Conservation (phyloP, 2,888 invertebrate species). For the Nemoura dubitans region DNA sequence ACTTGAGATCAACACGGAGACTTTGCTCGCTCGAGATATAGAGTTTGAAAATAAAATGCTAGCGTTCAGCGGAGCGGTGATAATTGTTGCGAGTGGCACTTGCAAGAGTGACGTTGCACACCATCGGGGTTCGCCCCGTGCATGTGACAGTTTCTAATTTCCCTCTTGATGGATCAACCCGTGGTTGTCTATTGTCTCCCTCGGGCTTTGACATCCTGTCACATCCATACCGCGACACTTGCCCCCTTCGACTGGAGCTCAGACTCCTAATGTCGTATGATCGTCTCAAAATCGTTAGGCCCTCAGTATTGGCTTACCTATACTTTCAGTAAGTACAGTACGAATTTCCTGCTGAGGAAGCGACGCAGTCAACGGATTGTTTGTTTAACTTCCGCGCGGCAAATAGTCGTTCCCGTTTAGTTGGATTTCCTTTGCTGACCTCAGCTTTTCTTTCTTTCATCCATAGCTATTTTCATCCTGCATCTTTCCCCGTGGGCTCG, state of each 20-base stretch:
- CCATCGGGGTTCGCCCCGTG: conserved; percentile 30
- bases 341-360: too few species aligned
- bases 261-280: background rate
- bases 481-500: conserved; percentile 26
- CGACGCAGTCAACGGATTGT: conserved; percentile 28
- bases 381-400: conserved; percentile 18
- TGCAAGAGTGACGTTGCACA: too few species aligned
- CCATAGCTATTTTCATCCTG: conserved; percentile 26
- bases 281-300: background rate
- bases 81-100: too few species aligned
- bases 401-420: conserved; percentile 7
- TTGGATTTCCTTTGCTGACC: conserved; percentile 36
- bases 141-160: conserved; percentile 48
- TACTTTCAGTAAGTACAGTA: too few species aligned
- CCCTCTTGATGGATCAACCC: conserved; percentile 48
- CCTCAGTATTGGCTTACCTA: too few species aligned
- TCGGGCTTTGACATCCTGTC: background rate
- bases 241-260: background rate
- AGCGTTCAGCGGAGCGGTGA: background rate
- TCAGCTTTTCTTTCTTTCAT: conserved; percentile 28
- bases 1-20: background rate
- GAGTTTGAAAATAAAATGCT: background rate
- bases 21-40: background rate
- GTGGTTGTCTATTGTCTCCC: background rate
- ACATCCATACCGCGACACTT: background rate